These are phyloP conservation scores for Eidolon dupreanum DNA, from an alignment of 2,797 vertebrate genomes.

Conservation along the genomic window DNA sequence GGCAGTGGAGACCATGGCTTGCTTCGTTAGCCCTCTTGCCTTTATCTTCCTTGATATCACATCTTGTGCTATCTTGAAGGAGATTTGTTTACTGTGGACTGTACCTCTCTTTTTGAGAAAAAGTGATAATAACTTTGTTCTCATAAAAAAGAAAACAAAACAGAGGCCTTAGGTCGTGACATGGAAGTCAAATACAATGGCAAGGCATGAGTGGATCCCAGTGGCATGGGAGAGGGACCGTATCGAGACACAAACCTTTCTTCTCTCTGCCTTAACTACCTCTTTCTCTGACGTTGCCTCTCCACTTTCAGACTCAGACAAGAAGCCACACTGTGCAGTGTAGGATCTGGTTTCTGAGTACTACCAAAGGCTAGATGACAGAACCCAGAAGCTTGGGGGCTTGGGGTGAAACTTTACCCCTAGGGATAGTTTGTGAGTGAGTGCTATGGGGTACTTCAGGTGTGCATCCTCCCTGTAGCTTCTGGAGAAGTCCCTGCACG, in stretches of 20 bases:
- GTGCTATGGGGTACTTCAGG: background rate
- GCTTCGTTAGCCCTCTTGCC: background rate
- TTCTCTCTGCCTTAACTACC: background rate
- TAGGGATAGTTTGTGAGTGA: background rate
- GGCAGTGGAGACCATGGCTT: background rate
- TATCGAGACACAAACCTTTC: background rate
- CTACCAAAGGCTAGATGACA: background rate
- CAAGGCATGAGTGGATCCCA: background rate
- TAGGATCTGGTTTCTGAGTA: background rate
- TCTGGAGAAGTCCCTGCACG: background rate
- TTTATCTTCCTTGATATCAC: background rate
- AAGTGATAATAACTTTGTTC: background rate
- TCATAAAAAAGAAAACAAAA: background rate
- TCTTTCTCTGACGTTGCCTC: background rate
- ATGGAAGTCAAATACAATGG: background rate
- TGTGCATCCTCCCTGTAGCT: background rate
- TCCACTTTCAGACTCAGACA: background rate
- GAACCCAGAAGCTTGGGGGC: background rate
- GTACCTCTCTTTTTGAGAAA: background rate
- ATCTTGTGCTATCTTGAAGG: background rate
- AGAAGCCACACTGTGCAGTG: background rate
- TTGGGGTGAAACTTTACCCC: background rate
- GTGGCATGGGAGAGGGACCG: background rate
- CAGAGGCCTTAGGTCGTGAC: fast-evolving
- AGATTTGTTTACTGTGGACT: background rate